Evolutionary conservation across 2,888 invertebrate species (phyloP), one percentile per base, ranked within the genome.

Genomic region (Amphipyra berbera): DNA sequence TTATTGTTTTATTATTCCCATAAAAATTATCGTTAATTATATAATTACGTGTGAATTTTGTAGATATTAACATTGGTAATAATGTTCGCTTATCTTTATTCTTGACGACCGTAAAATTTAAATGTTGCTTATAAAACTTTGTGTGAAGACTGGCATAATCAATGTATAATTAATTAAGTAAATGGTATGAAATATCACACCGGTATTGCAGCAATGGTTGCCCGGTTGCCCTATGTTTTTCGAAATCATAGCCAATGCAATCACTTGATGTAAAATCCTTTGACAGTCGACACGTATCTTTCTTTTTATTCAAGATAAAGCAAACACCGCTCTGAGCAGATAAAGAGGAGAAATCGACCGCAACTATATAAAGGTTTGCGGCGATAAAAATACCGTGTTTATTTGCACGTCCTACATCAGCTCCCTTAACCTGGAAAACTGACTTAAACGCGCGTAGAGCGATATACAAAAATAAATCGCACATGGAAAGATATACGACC

Each of bases 351-450:
- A 94, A 94, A 95, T 94, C 94, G 92, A 93, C 93, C 93, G 91
- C 93, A 91, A 94, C 94, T 94, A 94, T 94, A 94, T 94, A 94
- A 94, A 95, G 94, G 95, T 94, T 94, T 93, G 93, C 84, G 85
- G 85, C 90, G 90, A 94, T 95, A 95, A 95, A 95, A 94, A 95
- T 95, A 93, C 92, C 87, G 91, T 94, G 94, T 95, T 95, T 95
- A 95, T 94, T 94, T 93, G 92, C 94, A 93, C 93, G 94, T 94
- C 94, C 94, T 93, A 94, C 93, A 93, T 93, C 92, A 91, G 88
- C 82, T 84, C 81, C 83, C 70, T 82, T 81, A 79, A 75, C 80
- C 88, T 78, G 85, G 82, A 85, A 88, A 89, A 92, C 76, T 68
- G 88, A 68, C 89, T 82, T 84, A 92, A 81, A 83, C 61, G 72